These are phyloP conservation scores for Petrocephalus schoutedeni DNA, from an alignment of 2,797 vertebrate species.

Conservation along the genomic window DNA sequence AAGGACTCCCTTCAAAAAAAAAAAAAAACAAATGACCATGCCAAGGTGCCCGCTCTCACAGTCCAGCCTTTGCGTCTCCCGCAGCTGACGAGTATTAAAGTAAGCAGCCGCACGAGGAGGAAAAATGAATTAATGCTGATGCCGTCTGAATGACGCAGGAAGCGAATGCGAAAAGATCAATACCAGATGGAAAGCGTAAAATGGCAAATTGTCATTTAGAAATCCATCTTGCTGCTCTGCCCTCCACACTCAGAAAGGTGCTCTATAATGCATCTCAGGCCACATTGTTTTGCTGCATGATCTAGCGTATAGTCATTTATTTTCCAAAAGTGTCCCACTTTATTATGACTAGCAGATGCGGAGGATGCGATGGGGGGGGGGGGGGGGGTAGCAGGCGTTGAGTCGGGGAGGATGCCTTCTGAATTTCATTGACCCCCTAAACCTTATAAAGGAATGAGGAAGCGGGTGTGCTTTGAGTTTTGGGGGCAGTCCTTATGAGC, in stretches of 20 bases:
- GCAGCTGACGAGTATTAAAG: not conserved
- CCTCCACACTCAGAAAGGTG: not conserved
- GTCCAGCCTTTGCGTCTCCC: not conserved
- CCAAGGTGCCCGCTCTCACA: not conserved
- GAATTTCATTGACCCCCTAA: not conserved
- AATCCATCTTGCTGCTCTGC: not conserved
- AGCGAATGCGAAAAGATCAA: not conserved
- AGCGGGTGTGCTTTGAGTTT: not conserved
- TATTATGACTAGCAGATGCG: not conserved
- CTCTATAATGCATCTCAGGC: not conserved
- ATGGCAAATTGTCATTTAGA: constrained; percentile 15
- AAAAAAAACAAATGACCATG: not conserved
- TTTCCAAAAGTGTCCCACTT: not conserved
- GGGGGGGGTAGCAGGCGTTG: no score
- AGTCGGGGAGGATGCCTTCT: not conserved
- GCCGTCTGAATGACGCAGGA: not conserved
- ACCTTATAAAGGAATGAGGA: not conserved
- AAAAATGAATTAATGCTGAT: constrained; percentile 2
- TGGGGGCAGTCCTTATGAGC: not conserved
- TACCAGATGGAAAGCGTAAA: not conserved
- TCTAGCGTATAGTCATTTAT: not conserved
- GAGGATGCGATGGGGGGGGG: not conserved
- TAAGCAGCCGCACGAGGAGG: not conserved
- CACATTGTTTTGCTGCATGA: not conserved
- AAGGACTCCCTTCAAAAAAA: not conserved